Evolutionary conservation across 2,113 vertebrate species (phyloP).

Genomic region (Onychorhynchus coronatus): DNA sequence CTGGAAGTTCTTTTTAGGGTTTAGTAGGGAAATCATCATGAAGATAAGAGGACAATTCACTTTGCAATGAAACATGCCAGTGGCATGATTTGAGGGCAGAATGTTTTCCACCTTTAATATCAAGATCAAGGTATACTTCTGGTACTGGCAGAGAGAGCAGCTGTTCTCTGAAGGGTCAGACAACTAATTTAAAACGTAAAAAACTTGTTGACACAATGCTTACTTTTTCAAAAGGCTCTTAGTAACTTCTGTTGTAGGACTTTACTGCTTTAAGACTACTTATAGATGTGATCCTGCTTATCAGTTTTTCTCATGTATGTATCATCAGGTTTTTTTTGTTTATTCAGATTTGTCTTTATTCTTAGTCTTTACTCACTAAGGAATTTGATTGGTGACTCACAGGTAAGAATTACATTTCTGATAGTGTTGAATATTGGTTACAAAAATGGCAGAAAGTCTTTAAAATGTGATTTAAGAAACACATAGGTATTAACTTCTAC

Average conservation of each 20-base stretch:
- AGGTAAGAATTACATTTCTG: background rate
- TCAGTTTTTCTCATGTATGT: background rate
- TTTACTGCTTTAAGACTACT: background rate
- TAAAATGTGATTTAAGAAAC: background rate
- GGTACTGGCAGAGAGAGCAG: background rate
- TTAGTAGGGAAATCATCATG: background rate
- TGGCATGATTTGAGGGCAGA: background rate
- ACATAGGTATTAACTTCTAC: background rate
- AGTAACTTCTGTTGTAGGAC: background rate
- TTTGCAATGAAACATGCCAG: background rate
- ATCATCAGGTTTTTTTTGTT: background rate
- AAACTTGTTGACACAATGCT: background rate
- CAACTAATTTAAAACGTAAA: background rate
- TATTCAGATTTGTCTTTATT: background rate
- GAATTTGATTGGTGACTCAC: background rate
- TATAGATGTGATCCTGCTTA: background rate
- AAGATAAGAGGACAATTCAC: background rate
- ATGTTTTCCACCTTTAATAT: background rate
- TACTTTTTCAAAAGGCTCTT: background rate
- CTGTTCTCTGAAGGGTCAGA: background rate
- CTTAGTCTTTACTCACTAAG: background rate
- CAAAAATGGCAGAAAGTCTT: background rate
- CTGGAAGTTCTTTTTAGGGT: background rate
- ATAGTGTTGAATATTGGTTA: background rate
- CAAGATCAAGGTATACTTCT: background rate